Evolutionary conservation across 2,797 vertebrate species (phyloP).

Genomic region (Phataginus tetradactyla): DNA sequence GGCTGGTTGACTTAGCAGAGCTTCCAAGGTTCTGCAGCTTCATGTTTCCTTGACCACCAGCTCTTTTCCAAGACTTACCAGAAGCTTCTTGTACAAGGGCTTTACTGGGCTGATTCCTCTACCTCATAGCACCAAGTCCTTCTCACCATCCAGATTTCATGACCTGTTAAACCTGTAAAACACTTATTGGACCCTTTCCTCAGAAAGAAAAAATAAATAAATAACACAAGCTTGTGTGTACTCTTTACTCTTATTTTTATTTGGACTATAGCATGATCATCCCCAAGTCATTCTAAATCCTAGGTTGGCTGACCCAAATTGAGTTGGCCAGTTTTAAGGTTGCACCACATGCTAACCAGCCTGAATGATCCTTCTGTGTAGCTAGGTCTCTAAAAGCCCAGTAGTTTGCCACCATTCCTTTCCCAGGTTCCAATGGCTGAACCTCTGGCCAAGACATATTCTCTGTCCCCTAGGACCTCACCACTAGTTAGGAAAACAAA

Average conservation of each 20-base stretch:
- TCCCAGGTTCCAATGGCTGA: background rate
- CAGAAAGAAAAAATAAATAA: background rate
- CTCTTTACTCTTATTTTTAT: background rate
- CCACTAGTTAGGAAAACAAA: background rate
- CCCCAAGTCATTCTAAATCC: background rate
- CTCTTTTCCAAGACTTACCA: background rate
- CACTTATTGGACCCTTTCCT: background rate
- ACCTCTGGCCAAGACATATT: background rate
- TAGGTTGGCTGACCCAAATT: background rate
- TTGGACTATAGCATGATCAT: background rate
- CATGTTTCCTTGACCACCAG: background rate
- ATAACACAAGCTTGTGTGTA: background rate
- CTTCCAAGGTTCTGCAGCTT: background rate
- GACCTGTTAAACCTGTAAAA: background rate
- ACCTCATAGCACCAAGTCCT: background rate
- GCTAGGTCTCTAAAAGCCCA: background rate
- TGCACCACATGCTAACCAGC: background rate
- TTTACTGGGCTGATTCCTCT: background rate
- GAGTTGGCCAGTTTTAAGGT: background rate
- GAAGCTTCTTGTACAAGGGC: background rate
- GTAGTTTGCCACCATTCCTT: background rate
- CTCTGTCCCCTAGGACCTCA: background rate
- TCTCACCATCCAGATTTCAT: background rate
- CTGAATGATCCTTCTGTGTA: background rate
- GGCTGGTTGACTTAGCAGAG: background rate